A percentile compares a stretch with the other conserved stretches of the same genome.
Evolutionary conservation across 2,888 invertebrate genomes (phyloP).

Genomic region (Palloptera scutellata): DNA sequence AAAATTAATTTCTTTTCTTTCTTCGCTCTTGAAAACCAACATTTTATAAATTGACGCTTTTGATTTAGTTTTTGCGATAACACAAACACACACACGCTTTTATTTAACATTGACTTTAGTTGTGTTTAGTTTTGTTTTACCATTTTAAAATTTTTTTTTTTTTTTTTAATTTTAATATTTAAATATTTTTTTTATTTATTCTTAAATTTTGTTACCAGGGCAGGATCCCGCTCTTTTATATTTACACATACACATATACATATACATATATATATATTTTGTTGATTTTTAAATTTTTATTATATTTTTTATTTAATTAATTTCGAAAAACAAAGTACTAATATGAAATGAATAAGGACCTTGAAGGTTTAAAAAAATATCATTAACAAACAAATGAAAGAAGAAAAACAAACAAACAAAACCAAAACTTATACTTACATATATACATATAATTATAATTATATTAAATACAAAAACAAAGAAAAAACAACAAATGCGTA

Average conservation of each 20-base stretch:
- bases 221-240: conserved; percentile 56
- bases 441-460: conserved; percentile 31
- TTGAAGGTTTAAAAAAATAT: conserved; percentile 30
- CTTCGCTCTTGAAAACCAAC: too few species aligned
- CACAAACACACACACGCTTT: too few species aligned
- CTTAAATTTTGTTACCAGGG: conserved; percentile 53
- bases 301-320: neutral
- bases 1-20: too few species aligned
- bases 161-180: conserved; percentile 9
- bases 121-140: too few species aligned
- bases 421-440: conserved; percentile 19
- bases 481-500: conserved; percentile 6
- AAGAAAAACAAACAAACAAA: conserved; percentile 25
- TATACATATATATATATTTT: conserved; percentile 35
- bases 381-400: neutral
- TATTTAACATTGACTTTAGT: too few species aligned
- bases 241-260: conserved; percentile 25
- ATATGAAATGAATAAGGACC: conserved; percentile 23
- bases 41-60: too few species aligned
- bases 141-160: too few species aligned
- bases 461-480: conserved; percentile 22
- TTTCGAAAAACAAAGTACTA: conserved; percentile 16
- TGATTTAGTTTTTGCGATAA: too few species aligned
- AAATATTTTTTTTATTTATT: conserved; percentile 29
- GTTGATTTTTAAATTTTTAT: conserved; percentile 22